Conservation (phyloP, 2,113 vertebrate species). For the Apodemus sylvaticus region DNA sequence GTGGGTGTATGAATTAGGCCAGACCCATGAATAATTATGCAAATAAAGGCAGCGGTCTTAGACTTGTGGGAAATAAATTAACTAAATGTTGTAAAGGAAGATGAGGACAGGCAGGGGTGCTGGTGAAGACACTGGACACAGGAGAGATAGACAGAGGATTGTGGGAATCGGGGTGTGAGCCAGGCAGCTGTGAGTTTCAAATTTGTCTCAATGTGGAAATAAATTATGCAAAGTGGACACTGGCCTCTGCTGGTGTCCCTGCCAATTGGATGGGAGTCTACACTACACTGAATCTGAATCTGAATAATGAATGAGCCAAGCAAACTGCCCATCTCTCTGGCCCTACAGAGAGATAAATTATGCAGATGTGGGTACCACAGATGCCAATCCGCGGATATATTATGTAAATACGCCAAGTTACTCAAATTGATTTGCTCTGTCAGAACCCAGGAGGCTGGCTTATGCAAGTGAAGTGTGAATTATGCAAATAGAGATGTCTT, state of each 20-base stretch:
- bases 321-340: neutral
- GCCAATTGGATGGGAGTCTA: neutral
- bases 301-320: conserved; percentile 57
- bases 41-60: neutral
- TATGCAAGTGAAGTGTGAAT: neutral
- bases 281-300: neutral
- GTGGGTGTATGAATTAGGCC: neutral
- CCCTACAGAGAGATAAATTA: neutral
- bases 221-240: conserved; percentile 52
- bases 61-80: conserved; percentile 53
- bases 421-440: conserved; percentile 31
- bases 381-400: neutral
- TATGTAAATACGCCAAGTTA: conserved; percentile 33
- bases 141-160: neutral
- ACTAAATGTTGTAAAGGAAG: conserved; percentile 22
- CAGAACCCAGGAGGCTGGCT: conserved; percentile 41
- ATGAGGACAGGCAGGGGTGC: neutral
- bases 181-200: neutral
- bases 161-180: neutral
- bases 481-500: neutral
- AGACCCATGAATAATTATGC: conserved; percentile 65
- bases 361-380: neutral
- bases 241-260: neutral
- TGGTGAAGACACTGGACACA: neutral
- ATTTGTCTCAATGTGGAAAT: neutral